These are phyloP conservation scores for Coenobita brevimanus DNA, from an alignment of 1,140 invertebrate genomes.

Conservation along the genomic window DNA sequence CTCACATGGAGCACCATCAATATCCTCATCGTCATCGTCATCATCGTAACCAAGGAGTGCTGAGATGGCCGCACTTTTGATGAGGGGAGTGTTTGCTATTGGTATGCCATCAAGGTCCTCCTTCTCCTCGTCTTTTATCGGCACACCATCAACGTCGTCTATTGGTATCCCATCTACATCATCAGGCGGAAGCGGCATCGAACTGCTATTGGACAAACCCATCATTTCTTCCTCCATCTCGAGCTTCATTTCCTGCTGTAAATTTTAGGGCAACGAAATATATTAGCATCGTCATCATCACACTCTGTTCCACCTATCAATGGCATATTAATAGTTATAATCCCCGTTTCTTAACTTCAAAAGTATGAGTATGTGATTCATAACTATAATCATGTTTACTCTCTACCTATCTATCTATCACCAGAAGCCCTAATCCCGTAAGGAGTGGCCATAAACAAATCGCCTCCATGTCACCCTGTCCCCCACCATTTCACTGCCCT, in stretches of 20 bases:
- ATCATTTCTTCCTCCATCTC: slow-evolving; percentile 74
- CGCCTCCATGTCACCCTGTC: too few relatives aligned
- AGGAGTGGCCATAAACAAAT: too few relatives aligned
- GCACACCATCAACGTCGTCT: slow-evolving; percentile 82
- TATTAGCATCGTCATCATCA: background rate
- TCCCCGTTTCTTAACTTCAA: too few relatives aligned
- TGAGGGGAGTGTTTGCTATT: slow-evolving; percentile 56
- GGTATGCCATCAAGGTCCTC: slow-evolving; percentile 70
- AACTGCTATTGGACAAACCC: slow-evolving; percentile 2
- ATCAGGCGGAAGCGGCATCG: slow-evolving; percentile 71
- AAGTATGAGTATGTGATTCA: too few relatives aligned
- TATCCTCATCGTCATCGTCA: slow-evolving; percentile 77
- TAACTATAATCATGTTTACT: too few relatives aligned
- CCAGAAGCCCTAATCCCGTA: too few relatives aligned
- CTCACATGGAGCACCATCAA: slow-evolving; percentile 84
- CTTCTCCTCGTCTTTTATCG: slow-evolving; percentile 87
- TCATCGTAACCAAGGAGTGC: slow-evolving; percentile 67
- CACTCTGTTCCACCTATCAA: background rate
- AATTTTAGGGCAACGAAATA: background rate
- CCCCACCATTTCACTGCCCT: too few relatives aligned
- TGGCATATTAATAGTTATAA: too few relatives aligned
- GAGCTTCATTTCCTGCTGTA: slow-evolving; percentile 69
- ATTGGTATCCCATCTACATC: slow-evolving; percentile 81
- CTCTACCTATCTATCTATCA: too few relatives aligned
- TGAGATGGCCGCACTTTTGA: slow-evolving; percentile 68